phyloP scores from a whole-genome alignment of 2,888 invertebrate genomes.

The Phlogophora meticulosa region DNA sequence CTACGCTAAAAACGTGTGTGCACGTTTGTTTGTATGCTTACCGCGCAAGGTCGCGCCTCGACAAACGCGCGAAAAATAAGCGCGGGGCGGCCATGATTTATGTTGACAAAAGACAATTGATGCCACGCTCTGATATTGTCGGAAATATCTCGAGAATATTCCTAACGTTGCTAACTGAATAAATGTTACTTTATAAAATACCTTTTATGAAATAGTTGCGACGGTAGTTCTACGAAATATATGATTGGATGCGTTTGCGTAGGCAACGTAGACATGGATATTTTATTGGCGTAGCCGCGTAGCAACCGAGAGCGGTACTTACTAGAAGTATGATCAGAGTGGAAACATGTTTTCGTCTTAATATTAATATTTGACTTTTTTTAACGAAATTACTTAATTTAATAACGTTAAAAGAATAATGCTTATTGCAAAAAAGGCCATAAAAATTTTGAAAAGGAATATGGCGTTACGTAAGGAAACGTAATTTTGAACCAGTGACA shows the following conservation, averaged over 20 bases:
- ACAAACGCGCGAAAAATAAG: constrained; percentile 59
- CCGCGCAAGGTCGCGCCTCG: constrained; percentile 48
- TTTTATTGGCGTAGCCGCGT: constrained; percentile 39
- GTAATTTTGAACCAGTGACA: background rate
- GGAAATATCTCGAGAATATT: constrained; percentile 39
- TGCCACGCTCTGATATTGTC: constrained; percentile 50
- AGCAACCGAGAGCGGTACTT: constrained; percentile 28
- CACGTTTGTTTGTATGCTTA: constrained; percentile 51
- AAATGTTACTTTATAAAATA: constrained; percentile 27
- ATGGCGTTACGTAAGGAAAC: background rate
- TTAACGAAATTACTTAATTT: background rate
- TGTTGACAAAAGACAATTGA: constrained; percentile 62
- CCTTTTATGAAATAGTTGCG: constrained; percentile 4
- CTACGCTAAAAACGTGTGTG: constrained; percentile 48
- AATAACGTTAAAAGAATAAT: background rate
- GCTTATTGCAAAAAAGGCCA: background rate
- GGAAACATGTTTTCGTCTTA: background rate
- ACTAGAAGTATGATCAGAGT: constrained; percentile 14
- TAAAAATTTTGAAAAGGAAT: background rate
- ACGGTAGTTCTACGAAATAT: constrained; percentile 21
- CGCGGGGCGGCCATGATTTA: constrained; percentile 58
- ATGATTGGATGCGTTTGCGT: constrained; percentile 37
- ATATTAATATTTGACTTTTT: background rate
- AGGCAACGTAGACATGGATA: background rate
- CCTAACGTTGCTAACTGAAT: constrained; percentile 39